These are phyloP conservation scores for Drosophila niveifrons DNA, from an alignment of 2,888 invertebrate species.

Conservation along the genomic window DNA sequence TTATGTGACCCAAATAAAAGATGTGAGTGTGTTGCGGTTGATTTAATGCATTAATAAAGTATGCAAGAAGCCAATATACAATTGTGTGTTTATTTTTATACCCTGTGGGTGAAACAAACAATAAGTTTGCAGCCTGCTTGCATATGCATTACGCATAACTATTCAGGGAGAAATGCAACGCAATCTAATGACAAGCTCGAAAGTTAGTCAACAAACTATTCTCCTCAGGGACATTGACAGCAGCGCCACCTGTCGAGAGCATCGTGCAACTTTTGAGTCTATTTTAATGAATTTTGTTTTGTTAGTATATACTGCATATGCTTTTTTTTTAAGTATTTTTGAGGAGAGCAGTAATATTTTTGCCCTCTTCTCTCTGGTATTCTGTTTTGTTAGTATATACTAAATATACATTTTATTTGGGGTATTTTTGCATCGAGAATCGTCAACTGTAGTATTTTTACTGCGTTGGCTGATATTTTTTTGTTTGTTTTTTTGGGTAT, in stretches of 20 bases:
- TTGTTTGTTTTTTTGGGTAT: neutral
- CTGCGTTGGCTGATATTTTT: neutral
- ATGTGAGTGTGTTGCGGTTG: neutral
- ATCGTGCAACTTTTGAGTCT: neutral
- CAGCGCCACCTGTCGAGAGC: neutral
- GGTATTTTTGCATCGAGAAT: neutral
- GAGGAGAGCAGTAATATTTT: no score
- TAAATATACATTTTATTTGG: neutral
- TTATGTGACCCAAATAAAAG: conserved; percentile 10
- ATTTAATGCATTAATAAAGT: neutral
- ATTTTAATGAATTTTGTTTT: neutral
- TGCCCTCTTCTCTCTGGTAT: no score
- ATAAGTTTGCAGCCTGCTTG: neutral
- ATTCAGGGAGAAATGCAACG: neutral
- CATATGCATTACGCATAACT: neutral
- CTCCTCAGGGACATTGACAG: neutral
- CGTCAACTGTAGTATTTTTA: neutral
- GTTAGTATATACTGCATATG: neutral
- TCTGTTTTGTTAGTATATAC: no score
- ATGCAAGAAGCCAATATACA: neutral
- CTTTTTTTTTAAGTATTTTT: neutral
- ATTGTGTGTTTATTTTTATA: neutral
- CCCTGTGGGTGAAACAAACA: neutral
- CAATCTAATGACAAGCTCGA: neutral
- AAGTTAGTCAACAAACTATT: neutral